Base-by-base conservation (phyloP, 53 echinoderm and acorn worm genomes). In the Pentamera pediparva region DNA sequence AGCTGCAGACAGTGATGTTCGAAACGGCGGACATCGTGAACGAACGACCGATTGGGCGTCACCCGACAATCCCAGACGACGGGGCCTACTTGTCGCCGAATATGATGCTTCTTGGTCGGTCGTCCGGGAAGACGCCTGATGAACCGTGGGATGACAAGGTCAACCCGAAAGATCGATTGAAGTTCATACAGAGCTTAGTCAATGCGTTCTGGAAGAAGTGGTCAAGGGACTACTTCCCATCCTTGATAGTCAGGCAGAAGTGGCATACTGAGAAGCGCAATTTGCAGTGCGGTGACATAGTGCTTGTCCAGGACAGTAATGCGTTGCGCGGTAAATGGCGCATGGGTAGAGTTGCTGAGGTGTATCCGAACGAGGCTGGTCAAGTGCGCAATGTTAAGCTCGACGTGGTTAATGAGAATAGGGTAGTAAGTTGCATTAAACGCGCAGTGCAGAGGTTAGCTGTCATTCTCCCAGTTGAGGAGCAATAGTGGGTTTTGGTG, bases 161-260 rank as follows among this genome's bases (percentile, higher is more conserved):
- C 38, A 81, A 75, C 32, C 82, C 75, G 6, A 59, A 58, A 62
- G 75, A 81, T n/a, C 45, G 81, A 0, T 21, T 74, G 20, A 36
- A 81, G 8, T 74, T 81, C 34, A 61, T 81, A 0, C 81, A 81
- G 61, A 74, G 69, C 24, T 54, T 82, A 20, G 63, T 76, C 1
- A 65, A 82, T 62, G 54, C 32, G 6, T 83, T 77, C 57, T 83
- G 83, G 78, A 69, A 33, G 56, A 70, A 59, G 60, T 77, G 71
- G 83, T 77, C 70, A 2, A 19, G 60, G 8, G 77, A 83, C 26
- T 78, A 83, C 48, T 83, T 83, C 28, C 83, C 83, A 8, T 48
- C 83, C 6, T 54, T 83, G 24, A 78, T 83, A 25, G 26, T 83
- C 0, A 39, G 70, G 25, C 69, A 78, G 58, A 83, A 83, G 32